Evolutionary conservation across 2,888 invertebrate genomes (phyloP), one percentile per base, ranked within the genome.

Genomic region (Ectemnius continuus): DNA sequence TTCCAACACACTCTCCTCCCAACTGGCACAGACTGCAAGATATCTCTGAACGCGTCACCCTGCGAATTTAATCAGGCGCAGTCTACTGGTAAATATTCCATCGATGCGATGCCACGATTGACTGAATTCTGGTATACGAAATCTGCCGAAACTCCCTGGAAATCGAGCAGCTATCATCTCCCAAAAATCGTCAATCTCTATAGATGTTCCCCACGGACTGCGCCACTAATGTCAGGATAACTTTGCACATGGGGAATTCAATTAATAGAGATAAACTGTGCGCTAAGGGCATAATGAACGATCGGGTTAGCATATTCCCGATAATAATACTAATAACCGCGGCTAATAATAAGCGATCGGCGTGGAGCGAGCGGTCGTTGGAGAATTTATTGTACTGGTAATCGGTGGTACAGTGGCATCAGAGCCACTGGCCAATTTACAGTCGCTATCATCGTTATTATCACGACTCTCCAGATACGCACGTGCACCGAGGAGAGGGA

Each of bases 301-400:
- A 20, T 46, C 67, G 58, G 56, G 65, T 16, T 46, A 57, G 61
- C 62, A 67, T 70, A 70, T 69, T 76, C 68, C 66, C 72, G 76
- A 68, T 59, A 18, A 5, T 45, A n/a, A 28, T 58, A 47, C 57
- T 72, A 73, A 36, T 36, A 36, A 36, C 36, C 36, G 2, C 8
- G 8, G 36, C 36, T 36, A 36, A 81, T 81, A 79, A 81, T 79
- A 76, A 81, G 79, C 76, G 72, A 79, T 81, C 74, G 76, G 70
- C 74, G 71, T 74, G 52, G 1, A 16, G 61, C 67, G 56, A 67
- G 75, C 70, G 75, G 80, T 80, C 69, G 71, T 74, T 68, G 67
- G 58, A 76, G 74, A 81, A 81, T 81, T 81, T 81, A 81, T 81
- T 81, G 79, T 70, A 74, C 60, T 79, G 79, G 68, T 81, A 81